A percentile compares a stretch with the other conserved stretches of the same genome.
These are phyloP conservation scores for Drosophila aldrichi DNA, from an alignment of 2,888 invertebrate species.

Conservation along the genomic window DNA sequence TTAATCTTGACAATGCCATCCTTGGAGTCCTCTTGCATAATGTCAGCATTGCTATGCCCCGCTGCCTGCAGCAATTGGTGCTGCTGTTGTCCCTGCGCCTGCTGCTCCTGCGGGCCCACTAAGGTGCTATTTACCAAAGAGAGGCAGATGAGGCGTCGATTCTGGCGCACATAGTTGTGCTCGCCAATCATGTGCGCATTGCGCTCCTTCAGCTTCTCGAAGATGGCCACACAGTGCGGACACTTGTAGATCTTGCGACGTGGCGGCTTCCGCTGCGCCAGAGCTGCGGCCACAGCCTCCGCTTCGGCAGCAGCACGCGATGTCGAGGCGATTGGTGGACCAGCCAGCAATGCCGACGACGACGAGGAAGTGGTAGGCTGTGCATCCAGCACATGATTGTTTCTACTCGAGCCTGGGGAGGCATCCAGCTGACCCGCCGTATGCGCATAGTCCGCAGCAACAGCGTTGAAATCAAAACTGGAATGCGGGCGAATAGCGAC, in stretches of 20 bases:
- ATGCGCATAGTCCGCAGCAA: constrained; percentile 55
- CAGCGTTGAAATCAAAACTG: constrained; percentile 65
- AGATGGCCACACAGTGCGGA: constrained; percentile 83
- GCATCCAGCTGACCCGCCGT: constrained; percentile 40
- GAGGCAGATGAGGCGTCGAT: constrained; percentile 83
- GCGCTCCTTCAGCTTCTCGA: constrained; percentile 83
- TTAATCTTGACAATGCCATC: constrained; percentile 83
- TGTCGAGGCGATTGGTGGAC: constrained; percentile 78
- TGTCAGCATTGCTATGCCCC: constrained; percentile 27
- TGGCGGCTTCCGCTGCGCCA: constrained; percentile 61
- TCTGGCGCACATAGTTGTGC: constrained; percentile 84
- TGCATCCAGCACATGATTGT: constrained; percentile 52
- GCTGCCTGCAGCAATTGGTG: constrained; percentile 32
- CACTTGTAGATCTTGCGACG: constrained; percentile 84
- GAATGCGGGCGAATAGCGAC: neutral
- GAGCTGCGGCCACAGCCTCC: constrained; percentile 58
- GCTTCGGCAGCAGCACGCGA: constrained; percentile 64
- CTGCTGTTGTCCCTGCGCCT: constrained; percentile 27
- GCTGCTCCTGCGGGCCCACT: constrained; percentile 15
- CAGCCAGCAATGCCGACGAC: constrained; percentile 78
- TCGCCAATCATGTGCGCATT: constrained; percentile 84
- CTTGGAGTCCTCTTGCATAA: constrained; percentile 75
- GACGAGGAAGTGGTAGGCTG: constrained; percentile 71
- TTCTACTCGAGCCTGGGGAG: constrained; percentile 40
- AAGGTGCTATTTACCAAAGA: constrained; percentile 42